A percentile compares a stretch with the other conserved stretches of the same genome.
These are phyloP conservation scores for Microplitis demolitor DNA, from an alignment of 1,140 invertebrate genomes.

Conservation along the genomic window DNA sequence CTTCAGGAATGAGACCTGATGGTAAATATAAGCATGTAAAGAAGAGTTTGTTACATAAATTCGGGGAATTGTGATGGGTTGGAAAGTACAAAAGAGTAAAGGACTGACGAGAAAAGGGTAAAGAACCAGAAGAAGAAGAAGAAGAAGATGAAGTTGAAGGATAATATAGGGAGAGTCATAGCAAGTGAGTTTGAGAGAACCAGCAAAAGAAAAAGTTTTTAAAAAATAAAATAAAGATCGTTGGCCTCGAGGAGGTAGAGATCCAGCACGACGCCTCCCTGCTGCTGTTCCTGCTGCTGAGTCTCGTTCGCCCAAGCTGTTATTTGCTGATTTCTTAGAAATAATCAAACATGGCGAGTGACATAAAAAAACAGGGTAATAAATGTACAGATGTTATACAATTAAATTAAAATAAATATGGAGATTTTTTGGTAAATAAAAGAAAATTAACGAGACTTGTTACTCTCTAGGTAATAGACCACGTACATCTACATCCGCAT, in stretches of 20 bases:
- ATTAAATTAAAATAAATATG: too few species aligned
- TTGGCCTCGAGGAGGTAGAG: conserved; percentile 33
- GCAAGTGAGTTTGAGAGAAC: conserved; percentile 8
- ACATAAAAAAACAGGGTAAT: conserved; percentile 39
- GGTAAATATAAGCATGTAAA: conserved; percentile 26
- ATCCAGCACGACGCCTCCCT: conserved; percentile 34
- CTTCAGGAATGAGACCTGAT: neutral
- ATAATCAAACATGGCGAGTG: conserved; percentile 47
- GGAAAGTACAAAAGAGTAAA: conserved; percentile 22
- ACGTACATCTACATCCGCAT: too few species aligned
- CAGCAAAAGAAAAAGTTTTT: conserved; percentile 37
- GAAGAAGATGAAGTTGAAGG: conserved; percentile 14
- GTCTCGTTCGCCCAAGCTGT: conserved; percentile 5
- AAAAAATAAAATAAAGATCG: conserved; percentile 35
- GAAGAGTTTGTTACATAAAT: conserved; percentile 41
- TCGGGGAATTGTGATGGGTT: conserved; percentile 40
- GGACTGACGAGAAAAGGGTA: conserved; percentile 1
- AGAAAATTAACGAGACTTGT: too few species aligned
- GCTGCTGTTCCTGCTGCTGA: conserved; percentile 21
- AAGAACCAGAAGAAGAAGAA: neutral
- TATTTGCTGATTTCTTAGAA: conserved; percentile 47
- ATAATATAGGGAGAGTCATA: conserved; percentile 17
- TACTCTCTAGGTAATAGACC: too few species aligned
- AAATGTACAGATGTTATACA: neutral
- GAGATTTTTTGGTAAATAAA: too few species aligned